These are phyloP conservation scores for Pomatostomus ruficeps DNA, from an alignment of 2,113 vertebrate genomes.

Conservation along the genomic window DNA sequence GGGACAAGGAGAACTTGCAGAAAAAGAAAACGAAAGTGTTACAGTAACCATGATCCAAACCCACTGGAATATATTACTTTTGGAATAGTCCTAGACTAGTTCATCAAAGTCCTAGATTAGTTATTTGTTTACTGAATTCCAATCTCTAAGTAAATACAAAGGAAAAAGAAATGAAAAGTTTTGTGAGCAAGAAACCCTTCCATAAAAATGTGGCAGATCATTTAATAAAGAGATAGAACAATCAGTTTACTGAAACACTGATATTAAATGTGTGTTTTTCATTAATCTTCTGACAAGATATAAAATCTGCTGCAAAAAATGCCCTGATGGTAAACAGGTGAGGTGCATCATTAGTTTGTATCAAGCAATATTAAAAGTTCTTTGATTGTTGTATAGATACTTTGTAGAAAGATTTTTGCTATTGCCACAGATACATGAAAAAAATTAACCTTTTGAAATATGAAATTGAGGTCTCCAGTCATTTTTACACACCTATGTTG, in stretches of 20 bases:
- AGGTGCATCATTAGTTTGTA: not conserved
- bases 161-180: not conserved
- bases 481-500: not conserved
- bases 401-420: not conserved
- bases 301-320: not conserved
- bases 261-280: not conserved
- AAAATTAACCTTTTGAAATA: not conserved
- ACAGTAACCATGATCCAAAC: not conserved
- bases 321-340: not conserved
- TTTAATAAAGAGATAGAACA: not conserved
- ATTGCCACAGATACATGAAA: not conserved
- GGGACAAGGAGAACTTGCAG: not conserved
- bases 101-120: not conserved
- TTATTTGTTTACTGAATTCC: not conserved
- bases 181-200: not conserved
- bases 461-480: not conserved
- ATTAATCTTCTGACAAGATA: not conserved
- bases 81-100: not conserved
- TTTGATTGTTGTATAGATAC: not conserved
- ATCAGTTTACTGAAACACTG: not conserved
- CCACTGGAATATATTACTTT: not conserved
- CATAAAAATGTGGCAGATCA: not conserved
- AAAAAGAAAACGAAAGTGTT: not conserved
- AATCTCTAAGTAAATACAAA: not conserved
- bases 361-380: not conserved